Percentiles rank a stretch among this genome's conserved stretches.
These are phyloP conservation scores for Phocides pigmalion DNA, from an alignment of 1,140 invertebrate genomes.

Conservation along the genomic window DNA sequence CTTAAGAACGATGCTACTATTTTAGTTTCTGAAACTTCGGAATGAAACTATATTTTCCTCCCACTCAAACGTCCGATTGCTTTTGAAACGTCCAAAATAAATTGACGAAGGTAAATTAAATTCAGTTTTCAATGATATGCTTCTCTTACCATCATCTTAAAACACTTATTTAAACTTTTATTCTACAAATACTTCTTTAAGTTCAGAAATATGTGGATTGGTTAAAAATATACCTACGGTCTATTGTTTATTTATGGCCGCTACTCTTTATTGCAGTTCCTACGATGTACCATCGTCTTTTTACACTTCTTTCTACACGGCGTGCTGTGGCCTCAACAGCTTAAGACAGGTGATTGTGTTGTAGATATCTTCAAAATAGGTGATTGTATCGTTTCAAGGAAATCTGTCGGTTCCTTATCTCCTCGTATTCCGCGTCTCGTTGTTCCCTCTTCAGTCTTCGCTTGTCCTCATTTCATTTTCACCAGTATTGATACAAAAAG, in stretches of 20 bases:
- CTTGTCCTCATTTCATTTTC: constrained; percentile 30
- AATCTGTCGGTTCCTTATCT: constrained; percentile 27
- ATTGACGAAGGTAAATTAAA: constrained; percentile 7
- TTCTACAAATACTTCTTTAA: constrained; percentile 4
- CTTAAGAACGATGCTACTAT: background rate
- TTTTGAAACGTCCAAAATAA: background rate
- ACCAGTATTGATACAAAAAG: constrained; percentile 35
- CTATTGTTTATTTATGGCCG: constrained; percentile 2
- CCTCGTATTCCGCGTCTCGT: constrained; percentile 30
- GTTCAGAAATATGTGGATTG: constrained; percentile 2
- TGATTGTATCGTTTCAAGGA: constrained; percentile 26
- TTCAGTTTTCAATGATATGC: constrained; percentile 10
- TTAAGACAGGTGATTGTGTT: too few species aligned
- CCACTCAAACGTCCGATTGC: background rate
- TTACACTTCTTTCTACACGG: too few species aligned
- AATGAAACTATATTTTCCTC: constrained; percentile 1
- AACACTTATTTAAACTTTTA: background rate
- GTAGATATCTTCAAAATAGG: constrained; percentile 21
- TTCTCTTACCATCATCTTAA: background rate
- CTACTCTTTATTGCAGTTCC: constrained; percentile 7
- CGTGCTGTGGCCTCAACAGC: constrained; percentile 15
- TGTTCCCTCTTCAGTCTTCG: constrained; percentile 65
- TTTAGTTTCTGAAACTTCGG: constrained; percentile 13
- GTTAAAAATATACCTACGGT: background rate
- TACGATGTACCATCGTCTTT: constrained; percentile 12